Conservation (phyloP, 2,888 invertebrate genomes). For the Drosophila mimetica region DNA sequence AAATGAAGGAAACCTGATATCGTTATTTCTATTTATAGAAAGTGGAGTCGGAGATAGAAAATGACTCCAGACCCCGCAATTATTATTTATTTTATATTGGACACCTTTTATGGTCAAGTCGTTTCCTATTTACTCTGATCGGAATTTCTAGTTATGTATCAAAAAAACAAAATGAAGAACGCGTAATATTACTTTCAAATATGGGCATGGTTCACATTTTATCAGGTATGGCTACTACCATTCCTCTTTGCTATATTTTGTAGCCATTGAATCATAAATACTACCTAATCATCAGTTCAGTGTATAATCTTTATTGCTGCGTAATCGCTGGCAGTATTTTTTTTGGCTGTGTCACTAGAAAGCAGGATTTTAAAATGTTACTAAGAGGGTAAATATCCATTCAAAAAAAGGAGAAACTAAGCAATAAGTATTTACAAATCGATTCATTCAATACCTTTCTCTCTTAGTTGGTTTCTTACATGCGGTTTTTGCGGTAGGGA, state of each 20-base stretch:
- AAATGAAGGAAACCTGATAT: conserved; percentile 22
- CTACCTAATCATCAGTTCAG: neutral
- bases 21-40: conserved; percentile 2
- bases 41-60: neutral
- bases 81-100: neutral
- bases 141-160: too few relatives aligned
- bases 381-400: neutral
- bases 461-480: neutral
- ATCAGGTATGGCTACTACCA: neutral
- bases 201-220: neutral
- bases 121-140: conserved; percentile 13
- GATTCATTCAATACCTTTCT: neutral
- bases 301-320: conserved; percentile 13
- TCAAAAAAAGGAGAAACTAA: neutral
- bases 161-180: too few relatives aligned
- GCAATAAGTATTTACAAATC: conserved; percentile 4
- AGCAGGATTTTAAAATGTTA: neutral
- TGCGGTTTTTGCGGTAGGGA: conserved; percentile 31
- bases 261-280: neutral
- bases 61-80: neutral
- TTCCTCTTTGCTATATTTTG: neutral
- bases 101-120: conserved; percentile 10
- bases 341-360: conserved; percentile 2
- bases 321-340: conserved; percentile 3
- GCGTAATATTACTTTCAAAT: neutral